phyloP scores from a whole-genome alignment of 2,888 invertebrate species.

The Lapara coniferarum region DNA sequence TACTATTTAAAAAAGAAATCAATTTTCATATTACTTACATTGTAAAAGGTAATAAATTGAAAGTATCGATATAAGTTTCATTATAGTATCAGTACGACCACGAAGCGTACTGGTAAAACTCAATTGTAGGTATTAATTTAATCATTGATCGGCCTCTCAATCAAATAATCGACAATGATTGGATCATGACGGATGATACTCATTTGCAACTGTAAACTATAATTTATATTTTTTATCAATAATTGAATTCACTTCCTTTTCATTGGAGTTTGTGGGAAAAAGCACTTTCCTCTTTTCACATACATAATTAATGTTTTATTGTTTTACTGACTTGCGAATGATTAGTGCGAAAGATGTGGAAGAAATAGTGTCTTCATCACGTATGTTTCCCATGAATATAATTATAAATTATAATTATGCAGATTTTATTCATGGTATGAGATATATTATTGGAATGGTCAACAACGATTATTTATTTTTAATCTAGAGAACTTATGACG shows the following conservation, averaged over 20 bases:
- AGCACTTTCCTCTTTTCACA: conserved; percentile 24
- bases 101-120: background rate
- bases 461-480: background rate
- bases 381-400: conserved; percentile 3
- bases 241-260: conserved; percentile 39
- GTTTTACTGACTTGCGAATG: conserved; percentile 4
- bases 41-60: too few relatives aligned
- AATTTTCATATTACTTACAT: too few relatives aligned
- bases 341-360: background rate
- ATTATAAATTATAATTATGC: background rate
- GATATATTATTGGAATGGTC: background rate
- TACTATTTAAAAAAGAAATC: too few relatives aligned
- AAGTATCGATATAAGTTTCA: too few relatives aligned
- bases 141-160: background rate
- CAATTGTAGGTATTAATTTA: background rate
- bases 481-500: background rate
- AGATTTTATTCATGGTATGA: too few relatives aligned
- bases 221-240: conserved; percentile 32
- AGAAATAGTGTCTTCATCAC: background rate
- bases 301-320: conserved; percentile 21
- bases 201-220: conserved; percentile 42
- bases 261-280: conserved; percentile 32
- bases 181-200: conserved; percentile 41
- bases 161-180: conserved; percentile 8
- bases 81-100: too few relatives aligned